Evolutionary conservation across 1,140 invertebrate genomes (phyloP).

Genomic region (Bombyx mandarina): DNA sequence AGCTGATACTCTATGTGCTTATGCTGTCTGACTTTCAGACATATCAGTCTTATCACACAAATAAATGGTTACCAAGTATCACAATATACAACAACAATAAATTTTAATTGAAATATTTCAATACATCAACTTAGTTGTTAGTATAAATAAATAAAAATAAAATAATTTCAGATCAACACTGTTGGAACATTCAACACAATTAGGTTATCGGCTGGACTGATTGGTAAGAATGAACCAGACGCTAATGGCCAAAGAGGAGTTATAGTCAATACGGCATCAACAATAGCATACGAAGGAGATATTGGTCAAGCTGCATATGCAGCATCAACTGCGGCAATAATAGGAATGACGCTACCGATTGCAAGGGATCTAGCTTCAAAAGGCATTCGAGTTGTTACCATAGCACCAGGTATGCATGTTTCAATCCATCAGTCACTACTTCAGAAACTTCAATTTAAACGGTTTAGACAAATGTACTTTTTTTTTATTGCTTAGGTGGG

Average conservation of each 20-base stretch:
- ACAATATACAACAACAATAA: too few species aligned
- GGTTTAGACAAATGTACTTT: too few species aligned
- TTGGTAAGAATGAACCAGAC: conserved; percentile 88
- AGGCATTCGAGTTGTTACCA: conserved; percentile 86
- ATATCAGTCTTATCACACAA: too few species aligned
- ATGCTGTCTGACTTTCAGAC: too few species aligned
- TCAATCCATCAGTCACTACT: neutral
- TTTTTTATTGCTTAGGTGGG: too few species aligned
- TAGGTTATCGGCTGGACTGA: conserved; percentile 83
- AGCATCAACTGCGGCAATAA: conserved; percentile 90
- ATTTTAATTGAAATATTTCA: too few species aligned
- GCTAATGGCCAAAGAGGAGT: conserved; percentile 90
- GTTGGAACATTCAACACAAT: conserved; percentile 96
- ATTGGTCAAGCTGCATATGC: conserved; percentile 94
- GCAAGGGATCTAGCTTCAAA: conserved; percentile 88
- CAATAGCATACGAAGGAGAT: conserved; percentile 97
- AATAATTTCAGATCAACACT: conserved; percentile 81
- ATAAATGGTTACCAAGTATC: too few species aligned
- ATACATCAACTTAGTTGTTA: too few species aligned
- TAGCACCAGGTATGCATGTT: conserved; percentile 83
- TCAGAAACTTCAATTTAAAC: too few species aligned
- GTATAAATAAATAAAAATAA: too few species aligned
- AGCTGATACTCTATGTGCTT: too few species aligned
- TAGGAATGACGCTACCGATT: conserved; percentile 94
- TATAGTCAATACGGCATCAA: conserved; percentile 95